These are phyloP conservation scores for Ceratothoa steindachneri DNA, from an alignment of 2,888 invertebrate genomes.

Conservation along the genomic window DNA sequence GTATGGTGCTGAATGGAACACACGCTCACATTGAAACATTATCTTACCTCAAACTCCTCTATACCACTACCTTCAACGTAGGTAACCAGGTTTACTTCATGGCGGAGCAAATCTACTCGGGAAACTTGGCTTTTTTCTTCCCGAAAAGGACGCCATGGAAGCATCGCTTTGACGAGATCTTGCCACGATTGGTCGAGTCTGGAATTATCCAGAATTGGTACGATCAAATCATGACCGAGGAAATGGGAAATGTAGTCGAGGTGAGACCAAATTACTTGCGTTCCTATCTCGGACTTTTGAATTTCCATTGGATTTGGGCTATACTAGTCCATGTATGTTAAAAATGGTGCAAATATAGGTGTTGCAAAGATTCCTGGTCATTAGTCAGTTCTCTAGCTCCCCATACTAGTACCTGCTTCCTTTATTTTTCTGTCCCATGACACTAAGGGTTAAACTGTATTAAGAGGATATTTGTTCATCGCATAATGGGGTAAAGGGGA, in stretches of 20 bases:
- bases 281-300: not conserved
- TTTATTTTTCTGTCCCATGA: no score
- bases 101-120: slow-evolving; percentile 28
- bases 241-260: not conserved
- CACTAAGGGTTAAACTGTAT: no score
- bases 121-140: slow-evolving; percentile 32
- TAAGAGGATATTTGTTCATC: no score
- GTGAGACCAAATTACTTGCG: not conserved
- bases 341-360: no score
- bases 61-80: slow-evolving; percentile 6
- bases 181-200: slow-evolving; percentile 16
- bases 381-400: no score
- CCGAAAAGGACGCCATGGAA: slow-evolving; percentile 31
- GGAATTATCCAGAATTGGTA: slow-evolving; percentile 28
- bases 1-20: not conserved
- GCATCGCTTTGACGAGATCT: not conserved
- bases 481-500: no score
- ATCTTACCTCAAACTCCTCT: slow-evolving; percentile 20
- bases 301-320: no score
- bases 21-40: slow-evolving; percentile 26
- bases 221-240: slow-evolving; percentile 2
- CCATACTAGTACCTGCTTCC: no score
- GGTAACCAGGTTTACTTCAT: slow-evolving; percentile 16
- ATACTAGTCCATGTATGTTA: no score
- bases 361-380: no score